phyloP scores from a whole-genome alignment of 2,113 vertebrate genomes.

The Trematocara nigrifrons region DNA sequence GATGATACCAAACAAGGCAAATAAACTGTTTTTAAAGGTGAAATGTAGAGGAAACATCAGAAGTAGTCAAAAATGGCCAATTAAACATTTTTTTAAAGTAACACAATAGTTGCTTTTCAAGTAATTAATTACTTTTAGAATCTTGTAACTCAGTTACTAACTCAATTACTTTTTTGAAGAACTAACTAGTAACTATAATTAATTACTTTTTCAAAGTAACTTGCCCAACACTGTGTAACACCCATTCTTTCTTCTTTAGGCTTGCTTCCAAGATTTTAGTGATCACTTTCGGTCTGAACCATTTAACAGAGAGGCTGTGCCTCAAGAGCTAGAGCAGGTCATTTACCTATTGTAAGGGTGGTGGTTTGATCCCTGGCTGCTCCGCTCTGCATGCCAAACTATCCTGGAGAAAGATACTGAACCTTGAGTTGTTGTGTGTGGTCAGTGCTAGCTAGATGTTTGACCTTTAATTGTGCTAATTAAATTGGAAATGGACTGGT shows the following conservation, averaged over 20 bases:
- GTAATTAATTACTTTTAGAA: no score
- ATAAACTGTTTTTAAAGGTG: no score
- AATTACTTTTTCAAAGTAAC: no score
- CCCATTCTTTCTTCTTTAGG: fast-evolving
- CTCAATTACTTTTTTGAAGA: no score
- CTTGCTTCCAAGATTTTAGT: fast-evolving
- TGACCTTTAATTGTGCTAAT: background rate
- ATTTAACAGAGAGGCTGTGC: fast-evolving
- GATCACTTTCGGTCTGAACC: fast-evolving
- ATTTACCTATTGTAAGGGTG: background rate
- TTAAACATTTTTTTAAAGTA: no score
- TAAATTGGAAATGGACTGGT: background rate
- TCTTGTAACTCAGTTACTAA: no score
- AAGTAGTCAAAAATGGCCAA: no score
- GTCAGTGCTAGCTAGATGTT: background rate
- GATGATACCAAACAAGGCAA: no score
- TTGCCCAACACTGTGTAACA: no score
- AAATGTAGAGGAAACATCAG: no score
- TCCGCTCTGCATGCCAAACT: background rate
- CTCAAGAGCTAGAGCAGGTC: background rate
- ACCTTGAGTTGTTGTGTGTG: background rate
- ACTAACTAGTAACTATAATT: no score
- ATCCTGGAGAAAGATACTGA: background rate
- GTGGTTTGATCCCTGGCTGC: background rate
- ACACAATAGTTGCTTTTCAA: no score